phyloP scores from a whole-genome alignment of 2,113 vertebrate genomes.

The Chloropsis hardwickii region DNA sequence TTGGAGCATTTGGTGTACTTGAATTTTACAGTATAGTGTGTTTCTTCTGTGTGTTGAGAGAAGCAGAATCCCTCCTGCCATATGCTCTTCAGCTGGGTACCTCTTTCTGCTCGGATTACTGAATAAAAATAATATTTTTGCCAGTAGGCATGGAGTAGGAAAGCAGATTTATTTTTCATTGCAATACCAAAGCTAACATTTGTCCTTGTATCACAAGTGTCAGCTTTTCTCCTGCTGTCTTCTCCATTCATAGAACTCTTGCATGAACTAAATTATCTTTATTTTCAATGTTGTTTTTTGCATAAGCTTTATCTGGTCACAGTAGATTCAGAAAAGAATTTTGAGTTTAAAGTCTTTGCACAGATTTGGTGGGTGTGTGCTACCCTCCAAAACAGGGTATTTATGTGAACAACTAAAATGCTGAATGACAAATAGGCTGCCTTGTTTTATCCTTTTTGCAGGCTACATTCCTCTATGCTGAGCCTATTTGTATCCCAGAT shows the following conservation, averaged over 20 bases:
- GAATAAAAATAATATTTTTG: background rate
- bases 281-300: background rate
- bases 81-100: background rate
- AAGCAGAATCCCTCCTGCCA: background rate
- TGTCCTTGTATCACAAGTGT: background rate
- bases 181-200: background rate
- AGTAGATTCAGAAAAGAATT: background rate
- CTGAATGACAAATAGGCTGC: background rate
- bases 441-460: background rate
- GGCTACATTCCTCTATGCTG: background rate
- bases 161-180: background rate
- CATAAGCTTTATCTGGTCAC: background rate
- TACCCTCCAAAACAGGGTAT: background rate
- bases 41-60: background rate
- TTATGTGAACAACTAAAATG: background rate
- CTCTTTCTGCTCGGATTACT: background rate
- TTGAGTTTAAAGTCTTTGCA: slow-evolving; percentile 17
- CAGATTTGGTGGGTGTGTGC: background rate
- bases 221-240: background rate
- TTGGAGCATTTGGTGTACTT: background rate
- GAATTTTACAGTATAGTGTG: background rate
- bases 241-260: background rate
- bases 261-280: background rate
- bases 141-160: background rate
- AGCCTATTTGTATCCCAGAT: background rate